phyloP scores from a whole-genome alignment of 2,888 invertebrate species.

The Archips xylosteana region DNA sequence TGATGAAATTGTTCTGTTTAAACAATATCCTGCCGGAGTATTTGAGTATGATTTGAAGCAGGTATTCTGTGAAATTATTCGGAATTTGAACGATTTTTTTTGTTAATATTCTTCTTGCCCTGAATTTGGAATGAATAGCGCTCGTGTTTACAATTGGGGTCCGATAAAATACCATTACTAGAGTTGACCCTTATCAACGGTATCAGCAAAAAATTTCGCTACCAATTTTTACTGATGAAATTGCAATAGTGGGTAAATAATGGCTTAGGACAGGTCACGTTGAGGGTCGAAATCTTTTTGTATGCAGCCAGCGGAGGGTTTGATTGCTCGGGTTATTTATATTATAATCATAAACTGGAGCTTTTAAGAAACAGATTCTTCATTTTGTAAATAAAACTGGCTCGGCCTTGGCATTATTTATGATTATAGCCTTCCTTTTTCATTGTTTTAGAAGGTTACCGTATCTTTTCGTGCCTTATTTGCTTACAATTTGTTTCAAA shows the following conservation, averaged over 20 bases:
- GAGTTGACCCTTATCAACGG: slow-evolving; percentile 23
- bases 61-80: slow-evolving; percentile 3
- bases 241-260: slow-evolving; percentile 34
- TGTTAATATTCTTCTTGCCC: slow-evolving; percentile 2
- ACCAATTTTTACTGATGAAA: slow-evolving; percentile 26
- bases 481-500: no score
- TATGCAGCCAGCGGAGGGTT: slow-evolving; percentile 51
- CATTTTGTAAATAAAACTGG: background rate
- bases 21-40: background rate
- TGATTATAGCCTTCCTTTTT: background rate
- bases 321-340: slow-evolving; percentile 46
- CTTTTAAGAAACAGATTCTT: background rate
- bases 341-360: slow-evolving; percentile 1
- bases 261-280: slow-evolving; percentile 33
- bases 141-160: slow-evolving; percentile 17
- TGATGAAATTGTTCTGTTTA: slow-evolving; percentile 23
- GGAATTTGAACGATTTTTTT: slow-evolving; percentile 7
- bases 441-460: background rate
- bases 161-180: slow-evolving; percentile 22
- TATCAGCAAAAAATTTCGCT: background rate
- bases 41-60: slow-evolving; percentile 16
- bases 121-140: slow-evolving; percentile 9
- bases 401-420: background rate
- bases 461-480: no score
- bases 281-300: slow-evolving; percentile 48